A percentile compares a stretch with the other conserved stretches of the same genome.
Evolutionary conservation across 1,140 invertebrate species (phyloP).

Genomic region (Heliconius hewitsoni): DNA sequence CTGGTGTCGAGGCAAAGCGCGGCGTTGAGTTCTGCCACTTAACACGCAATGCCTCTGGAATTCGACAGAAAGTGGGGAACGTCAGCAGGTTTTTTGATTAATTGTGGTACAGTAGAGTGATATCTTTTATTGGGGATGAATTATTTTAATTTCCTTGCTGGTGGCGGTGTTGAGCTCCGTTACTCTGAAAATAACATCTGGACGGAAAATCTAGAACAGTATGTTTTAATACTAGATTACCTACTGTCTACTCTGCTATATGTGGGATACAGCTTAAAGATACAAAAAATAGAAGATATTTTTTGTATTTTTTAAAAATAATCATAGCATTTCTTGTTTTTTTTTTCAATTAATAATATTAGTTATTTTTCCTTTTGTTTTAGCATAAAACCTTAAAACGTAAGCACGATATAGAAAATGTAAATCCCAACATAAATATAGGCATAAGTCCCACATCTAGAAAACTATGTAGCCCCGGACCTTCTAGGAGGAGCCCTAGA

Average conservation of each 20-base stretch:
- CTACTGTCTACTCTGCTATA: not conserved
- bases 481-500: slow-evolving; percentile 54
- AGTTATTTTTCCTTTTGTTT: slow-evolving; percentile 12
- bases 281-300: not conserved
- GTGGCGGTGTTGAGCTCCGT: not conserved
- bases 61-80: too few species aligned
- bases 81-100: too few species aligned
- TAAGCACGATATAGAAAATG: slow-evolving; percentile 65
- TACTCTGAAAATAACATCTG: not conserved
- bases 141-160: too few species aligned
- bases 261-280: not conserved
- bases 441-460: slow-evolving; percentile 1
- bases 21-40: too few species aligned
- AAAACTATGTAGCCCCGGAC: slow-evolving; percentile 50
- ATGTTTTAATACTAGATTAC: not conserved
- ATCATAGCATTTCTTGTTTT: not conserved
- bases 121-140: too few species aligned
- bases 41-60: too few species aligned
- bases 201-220: not conserved
- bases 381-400: slow-evolving; percentile 58
- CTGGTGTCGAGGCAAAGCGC: too few species aligned
- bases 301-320: too few species aligned
- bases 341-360: not conserved
- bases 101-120: too few species aligned
- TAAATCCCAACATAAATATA: slow-evolving; percentile 34